Conservation (phyloP, 2,888 invertebrate species). For the Myathropa florea region DNA sequence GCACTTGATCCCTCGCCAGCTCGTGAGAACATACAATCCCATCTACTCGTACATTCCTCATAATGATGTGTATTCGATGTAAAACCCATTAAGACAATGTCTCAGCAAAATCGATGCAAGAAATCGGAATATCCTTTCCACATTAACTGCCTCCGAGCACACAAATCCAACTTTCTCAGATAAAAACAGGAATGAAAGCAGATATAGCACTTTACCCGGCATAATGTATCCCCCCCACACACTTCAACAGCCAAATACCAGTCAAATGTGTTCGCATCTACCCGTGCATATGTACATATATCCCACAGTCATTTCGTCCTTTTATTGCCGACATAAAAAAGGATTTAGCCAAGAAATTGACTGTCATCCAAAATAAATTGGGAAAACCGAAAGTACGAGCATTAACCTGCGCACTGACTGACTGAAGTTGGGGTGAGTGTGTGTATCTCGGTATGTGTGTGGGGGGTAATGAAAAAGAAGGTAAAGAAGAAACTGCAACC, state of each 20-base stretch:
- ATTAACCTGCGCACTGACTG: slow-evolving; percentile 39
- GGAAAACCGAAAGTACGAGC: slow-evolving; percentile 59
- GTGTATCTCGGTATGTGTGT: background rate
- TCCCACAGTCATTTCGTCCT: slow-evolving; percentile 64
- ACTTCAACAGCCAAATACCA: background rate
- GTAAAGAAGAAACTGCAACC: background rate
- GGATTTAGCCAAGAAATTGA: slow-evolving; percentile 72
- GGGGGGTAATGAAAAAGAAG: background rate
- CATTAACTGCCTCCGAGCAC: slow-evolving; percentile 2
- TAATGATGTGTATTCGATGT: background rate
- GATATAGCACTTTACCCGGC: slow-evolving; percentile 33
- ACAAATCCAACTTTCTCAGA: slow-evolving; percentile 29
- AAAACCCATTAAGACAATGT: slow-evolving; percentile 4
- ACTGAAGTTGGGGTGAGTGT: background rate
- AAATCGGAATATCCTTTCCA: background rate
- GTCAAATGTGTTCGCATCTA: slow-evolving; percentile 5
- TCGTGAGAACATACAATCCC: background rate
- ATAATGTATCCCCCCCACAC: background rate
- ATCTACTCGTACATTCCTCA: background rate
- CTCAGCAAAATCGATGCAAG: background rate
- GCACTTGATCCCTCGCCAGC: background rate
- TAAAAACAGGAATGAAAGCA: slow-evolving; percentile 16
- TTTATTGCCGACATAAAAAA: slow-evolving; percentile 73
- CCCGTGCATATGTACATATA: slow-evolving; percentile 10
- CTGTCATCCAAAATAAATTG: slow-evolving; percentile 71